These are phyloP conservation scores for Hepsetus odoe DNA, from an alignment of 2,113 vertebrate species.

Conservation along the genomic window DNA sequence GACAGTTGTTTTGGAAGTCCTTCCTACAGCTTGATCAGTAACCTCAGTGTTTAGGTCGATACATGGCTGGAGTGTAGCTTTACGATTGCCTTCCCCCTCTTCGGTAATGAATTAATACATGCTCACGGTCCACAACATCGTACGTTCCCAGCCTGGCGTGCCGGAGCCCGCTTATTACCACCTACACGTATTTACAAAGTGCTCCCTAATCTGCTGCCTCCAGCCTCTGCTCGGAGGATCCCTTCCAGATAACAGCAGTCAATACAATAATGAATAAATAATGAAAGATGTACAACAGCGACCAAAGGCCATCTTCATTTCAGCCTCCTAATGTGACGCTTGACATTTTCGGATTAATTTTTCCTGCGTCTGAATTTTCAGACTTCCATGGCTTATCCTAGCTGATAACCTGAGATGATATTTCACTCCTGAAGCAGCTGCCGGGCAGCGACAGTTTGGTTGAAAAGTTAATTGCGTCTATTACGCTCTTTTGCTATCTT, in stretches of 20 bases:
- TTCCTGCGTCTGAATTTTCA: constrained; percentile 10
- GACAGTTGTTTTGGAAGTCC: constrained; percentile 11
- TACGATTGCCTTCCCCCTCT: constrained; percentile 8
- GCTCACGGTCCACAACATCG: constrained; percentile 8
- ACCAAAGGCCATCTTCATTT: constrained; percentile 61
- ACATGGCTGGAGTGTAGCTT: not conserved
- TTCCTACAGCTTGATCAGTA: constrained; percentile 15
- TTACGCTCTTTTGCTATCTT: constrained; percentile 41
- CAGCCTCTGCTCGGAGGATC: constrained; percentile 41
- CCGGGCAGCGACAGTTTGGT: not conserved
- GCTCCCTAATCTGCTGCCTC: constrained; percentile 9
- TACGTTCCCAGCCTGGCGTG: constrained; percentile 25
- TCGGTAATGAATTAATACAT: constrained; percentile 30
- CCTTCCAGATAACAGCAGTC: constrained; percentile 70
- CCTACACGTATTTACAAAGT: constrained; percentile 34
- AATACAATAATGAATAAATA: constrained; percentile 76
- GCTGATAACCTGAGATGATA: constrained; percentile 28
- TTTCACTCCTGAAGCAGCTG: constrained; percentile 26
- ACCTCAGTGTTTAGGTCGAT: constrained; percentile 15
- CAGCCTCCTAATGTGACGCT: constrained; percentile 47
- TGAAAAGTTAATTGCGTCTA: constrained; percentile 42
- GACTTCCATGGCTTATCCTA: constrained; percentile 6
- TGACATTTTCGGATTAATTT: constrained; percentile 56
- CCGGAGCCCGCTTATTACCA: constrained; percentile 16
- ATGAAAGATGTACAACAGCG: constrained; percentile 76